Conservation (phyloP, 2,797 vertebrate species). For the Pygocentrus nattereri region DNA sequence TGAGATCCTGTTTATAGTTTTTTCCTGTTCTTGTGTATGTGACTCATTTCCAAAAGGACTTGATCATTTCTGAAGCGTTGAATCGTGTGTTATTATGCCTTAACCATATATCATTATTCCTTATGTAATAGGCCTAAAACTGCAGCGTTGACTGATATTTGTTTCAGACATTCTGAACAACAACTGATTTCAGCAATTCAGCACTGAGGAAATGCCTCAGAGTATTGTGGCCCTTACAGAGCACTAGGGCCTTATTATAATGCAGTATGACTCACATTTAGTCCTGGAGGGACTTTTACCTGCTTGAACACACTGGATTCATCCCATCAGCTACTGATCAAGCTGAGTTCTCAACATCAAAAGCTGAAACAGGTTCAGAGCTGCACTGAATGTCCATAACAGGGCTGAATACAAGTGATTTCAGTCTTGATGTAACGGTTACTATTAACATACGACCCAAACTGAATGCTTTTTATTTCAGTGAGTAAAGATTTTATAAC, state of each 20-base stretch:
- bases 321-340: neutral
- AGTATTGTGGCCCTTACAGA: neutral
- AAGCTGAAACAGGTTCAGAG: too few relatives aligned
- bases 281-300: neutral
- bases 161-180: neutral
- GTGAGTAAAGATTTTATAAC: neutral
- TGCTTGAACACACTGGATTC: neutral
- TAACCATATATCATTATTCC: neutral
- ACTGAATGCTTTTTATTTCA: neutral
- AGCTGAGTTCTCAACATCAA: neutral
- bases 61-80: neutral
- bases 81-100: neutral
- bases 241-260: neutral
- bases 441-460: too few relatives aligned
- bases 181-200: neutral
- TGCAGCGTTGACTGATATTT: neutral
- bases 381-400: neutral
- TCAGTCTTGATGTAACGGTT: neutral
- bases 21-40: neutral
- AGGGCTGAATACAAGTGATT: neutral
- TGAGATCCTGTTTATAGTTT: neutral
- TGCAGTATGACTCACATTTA: neutral
- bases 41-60: neutral
- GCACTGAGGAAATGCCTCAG: neutral
- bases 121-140: neutral